Evolutionary conservation across 2,888 invertebrate species (phyloP).

Genomic region (Poecilus cupreus): DNA sequence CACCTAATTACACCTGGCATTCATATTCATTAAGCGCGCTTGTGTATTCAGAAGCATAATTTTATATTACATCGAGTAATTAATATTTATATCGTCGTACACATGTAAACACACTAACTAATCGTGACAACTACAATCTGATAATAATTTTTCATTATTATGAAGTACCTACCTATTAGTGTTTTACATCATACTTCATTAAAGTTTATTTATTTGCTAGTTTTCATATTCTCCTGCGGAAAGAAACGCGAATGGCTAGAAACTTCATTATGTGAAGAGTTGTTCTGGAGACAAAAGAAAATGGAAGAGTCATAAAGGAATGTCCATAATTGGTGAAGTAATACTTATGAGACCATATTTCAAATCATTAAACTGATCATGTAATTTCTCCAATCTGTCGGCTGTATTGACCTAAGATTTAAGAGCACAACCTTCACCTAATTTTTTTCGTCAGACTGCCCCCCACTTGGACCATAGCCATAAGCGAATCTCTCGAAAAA

Average conservation of each 20-base stretch:
- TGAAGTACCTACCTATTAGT: background rate
- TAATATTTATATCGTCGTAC: slow-evolving; percentile 31
- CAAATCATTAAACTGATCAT: slow-evolving; percentile 3
- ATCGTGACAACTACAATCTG: slow-evolving; percentile 10
- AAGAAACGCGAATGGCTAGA: too few relatives aligned
- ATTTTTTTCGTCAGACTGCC: slow-evolving; percentile 34
- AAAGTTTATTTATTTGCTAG: too few relatives aligned
- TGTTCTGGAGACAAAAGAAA: too few relatives aligned
- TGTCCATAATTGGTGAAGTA: slow-evolving; percentile 28
- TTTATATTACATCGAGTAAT: slow-evolving; percentile 13
- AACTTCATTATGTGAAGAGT: too few relatives aligned
- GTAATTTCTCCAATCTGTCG: slow-evolving; percentile 38
- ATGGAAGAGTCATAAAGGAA: background rate
- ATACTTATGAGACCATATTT: slow-evolving; percentile 10
- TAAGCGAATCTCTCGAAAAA: slow-evolving; percentile 47
- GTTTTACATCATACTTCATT: too few relatives aligned
- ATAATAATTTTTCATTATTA: background rate
- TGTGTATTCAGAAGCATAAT: slow-evolving; percentile 13
- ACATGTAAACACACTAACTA: background rate
- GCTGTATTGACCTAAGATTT: slow-evolving; percentile 39
- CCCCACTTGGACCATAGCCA: slow-evolving; percentile 42
- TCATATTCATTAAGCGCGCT: slow-evolving; percentile 11
- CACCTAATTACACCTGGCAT: background rate
- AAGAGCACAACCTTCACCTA: slow-evolving; percentile 48
- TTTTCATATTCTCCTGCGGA: too few relatives aligned